Evolutionary conservation across 53 echinoderm and acorn worm genomes (phyloP).

Genomic region (Crossaster papposus): DNA sequence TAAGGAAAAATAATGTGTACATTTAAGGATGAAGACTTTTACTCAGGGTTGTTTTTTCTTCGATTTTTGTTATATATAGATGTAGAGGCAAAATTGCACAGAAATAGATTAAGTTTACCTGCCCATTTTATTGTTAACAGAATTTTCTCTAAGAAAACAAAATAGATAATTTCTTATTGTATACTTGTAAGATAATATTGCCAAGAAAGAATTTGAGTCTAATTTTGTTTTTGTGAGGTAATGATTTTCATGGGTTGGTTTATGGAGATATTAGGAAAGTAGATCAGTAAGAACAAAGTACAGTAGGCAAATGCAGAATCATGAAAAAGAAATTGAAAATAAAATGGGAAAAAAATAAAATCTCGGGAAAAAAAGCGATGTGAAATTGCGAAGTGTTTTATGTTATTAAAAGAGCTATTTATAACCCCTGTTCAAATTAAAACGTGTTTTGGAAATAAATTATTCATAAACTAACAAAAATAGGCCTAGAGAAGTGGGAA

Average conservation of each 20-base stretch:
- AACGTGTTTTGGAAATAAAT: no score
- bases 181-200: slow-evolving; percentile 57
- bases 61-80: slow-evolving; percentile 33
- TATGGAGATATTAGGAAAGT: slow-evolving; percentile 23
- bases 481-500: no score
- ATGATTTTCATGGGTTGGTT: slow-evolving; percentile 30
- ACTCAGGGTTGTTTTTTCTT: slow-evolving; percentile 45
- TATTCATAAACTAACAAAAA: no score
- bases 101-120: slow-evolving; percentile 39
- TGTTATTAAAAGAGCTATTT: no score
- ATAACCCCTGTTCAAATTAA: no score
- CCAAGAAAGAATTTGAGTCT: slow-evolving; percentile 6
- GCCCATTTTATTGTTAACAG: slow-evolving; percentile 34
- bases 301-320: slow-evolving; percentile 12
- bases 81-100: slow-evolving; percentile 26
- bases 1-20: not conserved
- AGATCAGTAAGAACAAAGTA: not conserved
- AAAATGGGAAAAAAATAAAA: slow-evolving; percentile 27
- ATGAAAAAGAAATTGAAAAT: slow-evolving; percentile 21
- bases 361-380: not conserved
- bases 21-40: not conserved
- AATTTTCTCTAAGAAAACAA: slow-evolving; percentile 27
- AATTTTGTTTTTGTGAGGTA: slow-evolving; percentile 10
- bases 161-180: slow-evolving; percentile 25
- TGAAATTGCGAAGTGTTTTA: no score